These are phyloP conservation scores for Apaloderma vittatum DNA, from an alignment of 2,113 vertebrate genomes.

Conservation along the genomic window DNA sequence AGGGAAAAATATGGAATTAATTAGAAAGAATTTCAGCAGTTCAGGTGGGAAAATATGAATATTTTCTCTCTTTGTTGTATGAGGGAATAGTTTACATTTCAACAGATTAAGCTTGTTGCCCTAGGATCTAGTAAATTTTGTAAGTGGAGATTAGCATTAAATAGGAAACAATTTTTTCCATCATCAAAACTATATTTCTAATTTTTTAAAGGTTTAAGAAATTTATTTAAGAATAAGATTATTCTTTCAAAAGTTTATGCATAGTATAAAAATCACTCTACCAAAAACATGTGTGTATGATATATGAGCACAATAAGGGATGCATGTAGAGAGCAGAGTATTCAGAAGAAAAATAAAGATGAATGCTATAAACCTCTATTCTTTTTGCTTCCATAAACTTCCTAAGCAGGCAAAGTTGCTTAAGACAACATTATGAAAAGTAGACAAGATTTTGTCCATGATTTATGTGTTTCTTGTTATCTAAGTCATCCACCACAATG, in stretches of 20 bases:
- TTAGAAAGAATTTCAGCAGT: not conserved
- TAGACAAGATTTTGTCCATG: not conserved
- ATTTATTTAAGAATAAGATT: not conserved
- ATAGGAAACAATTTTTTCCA: not conserved
- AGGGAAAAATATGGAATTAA: not conserved
- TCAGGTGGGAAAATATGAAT: not conserved
- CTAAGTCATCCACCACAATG: not conserved
- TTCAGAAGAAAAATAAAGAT: not conserved
- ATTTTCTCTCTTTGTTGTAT: not conserved
- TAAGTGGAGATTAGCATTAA: not conserved
- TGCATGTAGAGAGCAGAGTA: not conserved
- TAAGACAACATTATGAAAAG: not conserved
- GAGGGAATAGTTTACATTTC: not conserved
- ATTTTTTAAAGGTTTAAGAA: not conserved
- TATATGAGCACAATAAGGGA: not conserved
- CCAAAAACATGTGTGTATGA: not conserved
- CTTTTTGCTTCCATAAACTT: not conserved
- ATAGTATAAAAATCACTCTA: not conserved
- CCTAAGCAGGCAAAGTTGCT: not conserved
- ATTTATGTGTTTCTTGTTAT: not conserved
- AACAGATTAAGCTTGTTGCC: not conserved
- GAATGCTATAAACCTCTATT: not conserved
- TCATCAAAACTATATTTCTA: not conserved
- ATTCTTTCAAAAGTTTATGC: not conserved
- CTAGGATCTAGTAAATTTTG: not conserved